phyloP scores from a whole-genome alignment of 1,140 invertebrate species.

The Conopomorpha cramerella region DNA sequence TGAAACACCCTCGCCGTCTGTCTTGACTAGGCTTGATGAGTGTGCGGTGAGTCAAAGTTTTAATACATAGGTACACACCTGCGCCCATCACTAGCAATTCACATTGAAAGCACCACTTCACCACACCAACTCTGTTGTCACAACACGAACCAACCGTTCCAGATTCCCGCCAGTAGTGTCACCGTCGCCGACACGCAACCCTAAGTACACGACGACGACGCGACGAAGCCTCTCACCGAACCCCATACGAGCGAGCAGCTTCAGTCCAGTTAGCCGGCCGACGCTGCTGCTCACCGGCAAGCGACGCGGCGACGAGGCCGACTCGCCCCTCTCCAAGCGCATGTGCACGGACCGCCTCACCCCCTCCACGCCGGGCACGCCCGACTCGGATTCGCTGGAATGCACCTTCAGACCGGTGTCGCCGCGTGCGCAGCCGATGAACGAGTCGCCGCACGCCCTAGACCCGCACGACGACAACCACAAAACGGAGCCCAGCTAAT shows the following conservation, averaged over 20 bases:
- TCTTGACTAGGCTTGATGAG: too few relatives aligned
- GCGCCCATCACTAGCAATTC: too few relatives aligned
- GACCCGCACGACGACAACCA: slow-evolving; percentile 18
- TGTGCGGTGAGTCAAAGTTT: too few relatives aligned
- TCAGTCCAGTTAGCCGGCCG: slow-evolving; percentile 76
- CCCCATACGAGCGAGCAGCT: slow-evolving; percentile 73
- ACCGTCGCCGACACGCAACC: slow-evolving; percentile 81
- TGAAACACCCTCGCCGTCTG: too few relatives aligned
- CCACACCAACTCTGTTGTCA: too few relatives aligned
- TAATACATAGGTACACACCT: too few relatives aligned
- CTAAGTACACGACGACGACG: slow-evolving; percentile 80
- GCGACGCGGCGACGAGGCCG: slow-evolving; percentile 78
- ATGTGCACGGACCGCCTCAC: slow-evolving; percentile 38
- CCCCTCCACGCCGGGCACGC: slow-evolving; percentile 26
- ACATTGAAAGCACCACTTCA: too few relatives aligned
- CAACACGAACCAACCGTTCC: too few relatives aligned
- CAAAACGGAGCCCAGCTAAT: slow-evolving; percentile 44
- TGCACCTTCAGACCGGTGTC: slow-evolving; percentile 46
- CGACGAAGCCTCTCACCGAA: slow-evolving; percentile 84
- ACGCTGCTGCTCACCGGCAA: slow-evolving; percentile 74
- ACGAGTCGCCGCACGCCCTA: slow-evolving; percentile 17
- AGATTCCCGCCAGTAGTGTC: slow-evolving; percentile 66
- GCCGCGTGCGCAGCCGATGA: slow-evolving; percentile 25
- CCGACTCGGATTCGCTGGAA: slow-evolving; percentile 34
- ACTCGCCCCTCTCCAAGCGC: slow-evolving; percentile 43